Base-by-base conservation (phyloP, 2,888 invertebrate genomes). In the Mythimna ferrago region DNA sequence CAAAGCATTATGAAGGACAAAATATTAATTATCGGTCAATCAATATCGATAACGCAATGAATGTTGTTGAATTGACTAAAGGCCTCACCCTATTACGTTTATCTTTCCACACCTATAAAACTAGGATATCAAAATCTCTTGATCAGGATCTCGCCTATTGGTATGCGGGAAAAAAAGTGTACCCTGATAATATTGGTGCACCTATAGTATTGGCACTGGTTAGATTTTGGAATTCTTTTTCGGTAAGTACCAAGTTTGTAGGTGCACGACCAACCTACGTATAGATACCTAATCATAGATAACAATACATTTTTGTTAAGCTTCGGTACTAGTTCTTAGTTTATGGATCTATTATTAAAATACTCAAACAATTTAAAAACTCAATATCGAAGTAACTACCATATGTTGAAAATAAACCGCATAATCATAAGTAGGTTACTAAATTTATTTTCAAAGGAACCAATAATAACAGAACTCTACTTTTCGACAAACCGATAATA, bases 401-500 rank as follows among this genome's bases (percentile, higher is more conserved):
- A 41, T 54, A 63, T 48, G 21, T 63, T 11, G 16, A 54, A 54
- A 69, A 58, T 56, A 70, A 77, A 63, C 61, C 35, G 35, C 10
- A 76, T 11, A 48, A 54, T 54, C 48, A 21, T 64, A 82, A 66
- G 48, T 80, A 71, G 78, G 76, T 82, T 80, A 85, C 57, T 38
- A 76, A 78, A 76, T 73, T 41, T 56, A 56, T 16, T 65, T 74
- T 58, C 19, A 51, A 66, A 71, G 63, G 41, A 64, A 35, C n/a
- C 62, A 66, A 65, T 74, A 63, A 65, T 73, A 71, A 63, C 73
- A 67, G 57, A 60, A 57, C 35, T 71, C 67, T 66, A 67, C 41
- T 70, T 73, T 76, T 62, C 71, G 68, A 74, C 61, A 21, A 65
- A 73, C 62, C 68, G 56, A 73, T 83, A 87, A 87, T 86, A 86